Evolutionary conservation across 2,113 vertebrate species (phyloP).

Genomic region (Brachyistius frenatus): DNA sequence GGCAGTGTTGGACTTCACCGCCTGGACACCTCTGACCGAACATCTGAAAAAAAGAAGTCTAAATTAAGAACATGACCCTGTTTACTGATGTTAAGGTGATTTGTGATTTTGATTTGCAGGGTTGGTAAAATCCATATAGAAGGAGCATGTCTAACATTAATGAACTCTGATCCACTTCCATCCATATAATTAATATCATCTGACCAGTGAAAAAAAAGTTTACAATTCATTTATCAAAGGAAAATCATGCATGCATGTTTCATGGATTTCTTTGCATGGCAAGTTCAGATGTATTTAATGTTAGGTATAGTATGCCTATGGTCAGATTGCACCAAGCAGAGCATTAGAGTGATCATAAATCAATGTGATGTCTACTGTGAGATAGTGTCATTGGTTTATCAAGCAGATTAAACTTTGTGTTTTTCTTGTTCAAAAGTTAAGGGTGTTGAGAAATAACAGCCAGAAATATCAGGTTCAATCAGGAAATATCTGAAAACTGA

Average conservation of each 20-base stretch:
- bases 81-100: conserved; percentile 19
- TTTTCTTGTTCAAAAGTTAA: conserved; percentile 33
- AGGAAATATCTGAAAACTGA: conserved; percentile 66
- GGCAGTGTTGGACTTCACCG: conserved; percentile 68
- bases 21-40: conserved; percentile 40
- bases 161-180: not conserved
- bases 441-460: conserved; percentile 38
- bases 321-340: not conserved
- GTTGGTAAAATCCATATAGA: not conserved
- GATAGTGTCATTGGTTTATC: conserved; percentile 34
- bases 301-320: not conserved
- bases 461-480: conserved; percentile 58
- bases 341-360: conserved; percentile 3
- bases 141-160: not conserved
- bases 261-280: not conserved
- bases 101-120: conserved; percentile 15
- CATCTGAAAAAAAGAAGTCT: conserved; percentile 28
- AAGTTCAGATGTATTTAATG: not conserved
- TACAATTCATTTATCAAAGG: not conserved
- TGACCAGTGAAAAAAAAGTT: not conserved
- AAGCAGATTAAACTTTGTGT: conserved; percentile 9
- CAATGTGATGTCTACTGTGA: not conserved
- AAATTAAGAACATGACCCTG: conserved; percentile 58
- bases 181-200: not conserved
- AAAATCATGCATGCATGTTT: not conserved